Base-by-base conservation (phyloP, 2,797 vertebrate genomes). In the Xenentodon cancila region DNA sequence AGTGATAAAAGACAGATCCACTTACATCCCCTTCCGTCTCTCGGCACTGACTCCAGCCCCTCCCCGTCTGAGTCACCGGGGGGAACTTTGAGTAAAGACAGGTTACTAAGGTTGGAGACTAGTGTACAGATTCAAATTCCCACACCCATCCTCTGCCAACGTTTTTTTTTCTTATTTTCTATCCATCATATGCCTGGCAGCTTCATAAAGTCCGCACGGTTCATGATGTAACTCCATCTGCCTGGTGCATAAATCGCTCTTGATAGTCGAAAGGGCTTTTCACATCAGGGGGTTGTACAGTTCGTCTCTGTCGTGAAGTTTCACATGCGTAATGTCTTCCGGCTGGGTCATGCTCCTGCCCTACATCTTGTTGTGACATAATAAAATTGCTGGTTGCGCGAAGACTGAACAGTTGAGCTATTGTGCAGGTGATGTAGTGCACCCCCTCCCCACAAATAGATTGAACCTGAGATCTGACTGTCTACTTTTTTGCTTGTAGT, bases 131-230 rank as follows among this genome's bases (percentile, higher is more conserved):
- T 76, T 68, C 30, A 59, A 79, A 71, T 89, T 92, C 87, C 89
- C 84, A 87, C 75, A 89, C 84, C 83, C 80, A 76, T 77, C 67
- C 62, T 60, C 77, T 80, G 44, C 68, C 77, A 40, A 17, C 9
- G 51, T 71, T 69, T 68, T 90, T 89, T 90, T 72, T 70, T 69
- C 57, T 81, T 90, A n/a, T 88, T 89, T 84, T 83, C 90, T 85
- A 84, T 90, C 82, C 88, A 84, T 91, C 89, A 91, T 81, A 49
- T 3, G 60, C 80, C 65, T 89, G 89, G 87, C 84, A 83, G 72
- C 25, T n/a, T 58, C 46, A 27, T 75, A 77, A 79, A 53, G 61
- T 69, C 27, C 73, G 65, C 74, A 42, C 17, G 66, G 77, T 78
- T 81, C 68, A 75, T 86, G 84, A 91, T 88, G 81, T 83, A 77